Evolutionary conservation across 2,888 invertebrate genomes (phyloP).

Genomic region (Cynaeus angustus): DNA sequence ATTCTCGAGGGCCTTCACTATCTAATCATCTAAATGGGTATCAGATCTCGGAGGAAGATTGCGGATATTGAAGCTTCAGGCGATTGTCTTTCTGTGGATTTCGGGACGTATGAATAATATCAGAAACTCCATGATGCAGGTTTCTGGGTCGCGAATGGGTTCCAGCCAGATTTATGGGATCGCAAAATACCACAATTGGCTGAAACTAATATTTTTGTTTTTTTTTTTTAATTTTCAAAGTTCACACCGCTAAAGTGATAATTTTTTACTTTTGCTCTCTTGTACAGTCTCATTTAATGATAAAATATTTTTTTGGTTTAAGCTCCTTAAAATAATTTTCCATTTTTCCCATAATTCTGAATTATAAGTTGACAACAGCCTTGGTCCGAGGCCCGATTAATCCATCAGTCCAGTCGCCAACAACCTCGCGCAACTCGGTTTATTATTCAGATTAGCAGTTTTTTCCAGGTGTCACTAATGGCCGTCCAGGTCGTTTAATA

Average conservation of each 20-base stretch:
- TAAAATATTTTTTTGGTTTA: too few relatives aligned
- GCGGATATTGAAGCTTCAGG: constrained; percentile 47
- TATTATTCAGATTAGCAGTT: constrained; percentile 33
- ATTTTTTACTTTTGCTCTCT: too few relatives aligned
- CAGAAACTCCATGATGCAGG: too few relatives aligned
- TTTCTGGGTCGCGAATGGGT: too few relatives aligned
- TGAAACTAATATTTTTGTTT: too few relatives aligned
- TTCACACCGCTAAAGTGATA: too few relatives aligned
- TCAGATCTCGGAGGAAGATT: constrained; percentile 51
- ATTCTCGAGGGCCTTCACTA: constrained; percentile 45
- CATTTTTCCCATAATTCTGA: too few relatives aligned
- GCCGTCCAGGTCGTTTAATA: constrained; percentile 16
- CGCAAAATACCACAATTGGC: too few relatives aligned
- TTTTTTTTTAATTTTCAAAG: too few relatives aligned
- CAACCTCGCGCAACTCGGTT: constrained; percentile 25
- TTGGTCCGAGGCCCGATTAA: constrained; percentile 14
- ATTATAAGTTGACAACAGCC: background rate
- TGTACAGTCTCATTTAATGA: too few relatives aligned
- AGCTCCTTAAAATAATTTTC: too few relatives aligned
- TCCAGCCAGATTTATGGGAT: too few relatives aligned
- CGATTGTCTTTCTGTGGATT: constrained; percentile 49
- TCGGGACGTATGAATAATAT: constrained; percentile 46
- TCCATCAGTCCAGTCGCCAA: constrained; percentile 20
- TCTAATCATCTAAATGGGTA: constrained; percentile 53
- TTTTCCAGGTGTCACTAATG: constrained; percentile 29